Evolutionary conservation across 2,113 vertebrate species (phyloP), one percentile per base, ranked within the genome.

Genomic region (Trogon surrucura): DNA sequence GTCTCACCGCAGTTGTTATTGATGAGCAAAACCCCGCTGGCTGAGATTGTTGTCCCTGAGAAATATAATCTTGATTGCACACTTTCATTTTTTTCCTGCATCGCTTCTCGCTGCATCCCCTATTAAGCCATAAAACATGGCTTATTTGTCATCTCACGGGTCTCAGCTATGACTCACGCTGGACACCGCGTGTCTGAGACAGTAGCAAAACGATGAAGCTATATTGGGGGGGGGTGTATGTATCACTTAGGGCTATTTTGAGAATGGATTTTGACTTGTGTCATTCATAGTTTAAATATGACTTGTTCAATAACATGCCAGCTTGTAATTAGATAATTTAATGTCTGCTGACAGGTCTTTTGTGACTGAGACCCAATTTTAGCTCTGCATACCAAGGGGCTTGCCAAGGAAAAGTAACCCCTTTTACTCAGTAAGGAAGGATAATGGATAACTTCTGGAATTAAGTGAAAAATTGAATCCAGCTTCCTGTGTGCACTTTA

Each of bases 371-470:
- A 96, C 91, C 95, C 94, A 95, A 85, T 95, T 96, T 98, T 95
- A 95, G 85, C 92, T 97, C 73, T 93, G 79, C 70, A 88, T 93
- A 91, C 38, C 82, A 80, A 96, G 83, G 80, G 94, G 58, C 66
- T 86, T 95, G 96, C 92, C 89, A 96, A 92, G 57, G 81, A 96
- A 95, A 94, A 96, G 93, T 84, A 91, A 95, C 85, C 66, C 60
- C 91, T 88, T 85, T 95, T 96, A 88, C 80, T 93, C 23, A 67
- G 77, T 96, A 91, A 97, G 89, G 88, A 93, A 94, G 80, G 84
- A 96, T 97, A 94, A 97, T 98, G 93, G 91, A 92, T 96, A 97
- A 95, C 85, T 95, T 96, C 94, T 92, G 95, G 95, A 88, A 96
- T 94, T 93, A 95, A 97, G 94, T 94, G 83, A 94, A 97, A 98